These are phyloP conservation scores for Maniola hyperantus DNA, from an alignment of 2,888 invertebrate genomes.

Conservation along the genomic window DNA sequence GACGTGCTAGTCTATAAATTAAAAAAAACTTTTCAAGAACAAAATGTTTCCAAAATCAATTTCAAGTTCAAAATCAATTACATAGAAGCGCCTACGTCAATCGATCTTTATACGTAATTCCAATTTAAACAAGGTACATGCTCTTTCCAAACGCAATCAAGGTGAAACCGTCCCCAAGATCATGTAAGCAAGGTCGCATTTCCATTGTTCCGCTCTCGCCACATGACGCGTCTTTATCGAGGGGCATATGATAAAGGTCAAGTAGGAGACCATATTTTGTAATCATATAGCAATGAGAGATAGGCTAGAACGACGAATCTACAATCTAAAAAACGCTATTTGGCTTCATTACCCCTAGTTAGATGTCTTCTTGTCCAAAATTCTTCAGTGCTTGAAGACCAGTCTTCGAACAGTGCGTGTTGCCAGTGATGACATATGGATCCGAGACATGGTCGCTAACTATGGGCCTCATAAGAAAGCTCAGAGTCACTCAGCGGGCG, in stretches of 20 bases:
- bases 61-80: constrained; percentile 13
- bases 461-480: too few species aligned
- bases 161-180: constrained; percentile 3
- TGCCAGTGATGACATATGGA: too few species aligned
- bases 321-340: too few species aligned
- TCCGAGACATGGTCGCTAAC: too few species aligned
- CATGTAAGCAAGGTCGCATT: constrained; percentile 2
- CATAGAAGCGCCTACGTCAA: background rate
- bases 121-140: constrained; percentile 5
- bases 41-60: background rate
- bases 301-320: too few species aligned
- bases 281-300: background rate
- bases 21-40: too few species aligned
- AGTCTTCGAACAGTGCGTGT: too few species aligned
- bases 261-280: background rate
- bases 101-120: constrained; percentile 5
- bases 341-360: too few species aligned
- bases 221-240: constrained; percentile 2
- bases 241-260: constrained; percentile 18
- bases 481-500: too few species aligned
- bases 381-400: too few species aligned
- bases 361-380: too few species aligned
- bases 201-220: constrained; percentile 8
- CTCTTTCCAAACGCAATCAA: background rate
- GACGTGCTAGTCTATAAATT: too few species aligned